Base-by-base conservation (phyloP, 2,888 invertebrate species). In the Dasysyrphus albostriatus region DNA sequence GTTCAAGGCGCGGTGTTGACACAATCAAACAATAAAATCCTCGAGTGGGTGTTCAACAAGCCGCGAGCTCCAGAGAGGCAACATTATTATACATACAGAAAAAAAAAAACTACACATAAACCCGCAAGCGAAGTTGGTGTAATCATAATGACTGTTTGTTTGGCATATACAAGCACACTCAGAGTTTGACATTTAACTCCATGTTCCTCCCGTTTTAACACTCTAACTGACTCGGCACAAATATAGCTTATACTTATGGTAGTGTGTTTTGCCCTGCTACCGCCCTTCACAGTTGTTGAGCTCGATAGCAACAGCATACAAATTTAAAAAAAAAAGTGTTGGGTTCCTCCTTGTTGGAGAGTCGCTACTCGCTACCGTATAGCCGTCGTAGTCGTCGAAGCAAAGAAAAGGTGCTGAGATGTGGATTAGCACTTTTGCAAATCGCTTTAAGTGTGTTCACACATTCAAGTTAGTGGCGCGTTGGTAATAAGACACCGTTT, bases 371-470 rank as follows among this genome's bases (percentile, higher is more conserved):
- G 65, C 49, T 65, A 16, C 29, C 49, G n/a, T 34, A 37, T 32
- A 32, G 32, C 5, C 32, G 56, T 37, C 19, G 42, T 42, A 19
- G 39, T 61, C 42, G 39, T 42, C 19, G 19, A 73, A 75, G 63
- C 70, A 67, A 69, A 65, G 58, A 70, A 72, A 79, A 87, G 87
- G 87, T 83, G 87, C 78, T 72, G 80, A 83, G 83, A 78, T 83
- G 87, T 65, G 87, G 83, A 87, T 87, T 87, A 87, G 87, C 87
- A 87, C 87, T 87, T 79, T 87, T 65, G 78, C 83, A 87, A 87
- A 87, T 87, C 83, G 87, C 72, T 87, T 83, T 63, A 87, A 87
- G 87, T 87, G 87, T 87, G 87, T 83, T 87, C 87, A 72, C 87
- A 87, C 87, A 87, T 82, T 78, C 82, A 75, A 80, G 69, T 75